Percentiles rank a stretch among this genome's conserved stretches.
Evolutionary conservation across 1,140 invertebrate species (phyloP).

Genomic region (Aethina tumida): DNA sequence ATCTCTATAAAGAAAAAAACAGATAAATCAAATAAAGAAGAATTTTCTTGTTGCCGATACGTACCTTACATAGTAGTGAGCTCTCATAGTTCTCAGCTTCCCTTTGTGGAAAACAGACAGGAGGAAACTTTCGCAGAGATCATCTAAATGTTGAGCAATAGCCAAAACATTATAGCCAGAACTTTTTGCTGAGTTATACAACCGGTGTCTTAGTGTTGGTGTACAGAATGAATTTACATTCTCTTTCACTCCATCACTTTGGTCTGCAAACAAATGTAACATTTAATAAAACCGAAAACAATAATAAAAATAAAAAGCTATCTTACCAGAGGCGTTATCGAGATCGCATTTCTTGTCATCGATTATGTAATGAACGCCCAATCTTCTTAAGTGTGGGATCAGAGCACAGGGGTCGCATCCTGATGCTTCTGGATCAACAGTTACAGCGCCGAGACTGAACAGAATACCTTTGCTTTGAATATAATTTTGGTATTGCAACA

Average conservation of each 20-base stretch:
- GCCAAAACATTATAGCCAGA: slow-evolving; percentile 79
- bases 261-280: slow-evolving; percentile 19
- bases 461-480: slow-evolving; percentile 59
- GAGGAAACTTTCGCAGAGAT: slow-evolving; percentile 73
- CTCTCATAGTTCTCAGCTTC: slow-evolving; percentile 68
- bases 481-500: slow-evolving; percentile 78
- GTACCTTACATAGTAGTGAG: slow-evolving; percentile 61
- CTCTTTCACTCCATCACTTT: slow-evolving; percentile 20
- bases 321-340: slow-evolving; percentile 21
- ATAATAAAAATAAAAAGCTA: background rate
- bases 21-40: background rate
- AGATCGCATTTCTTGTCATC: slow-evolving; percentile 42
- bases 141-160: slow-evolving; percentile 79
- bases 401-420: slow-evolving; percentile 56
- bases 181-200: slow-evolving; percentile 64
- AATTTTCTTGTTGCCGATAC: slow-evolving; percentile 9
- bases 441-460: slow-evolving; percentile 67
- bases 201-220: slow-evolving; percentile 34
- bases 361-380: slow-evolving; percentile 62
- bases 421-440: slow-evolving; percentile 54
- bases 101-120: slow-evolving; percentile 77
- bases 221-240: slow-evolving; percentile 26
- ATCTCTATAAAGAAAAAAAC: slow-evolving; percentile 46
- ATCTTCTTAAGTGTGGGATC: slow-evolving; percentile 54
- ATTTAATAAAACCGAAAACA: background rate